Evolutionary conservation across 1,140 invertebrate genomes (phyloP), one percentile per base, ranked within the genome.

Genomic region (Polyergus mexicanus): DNA sequence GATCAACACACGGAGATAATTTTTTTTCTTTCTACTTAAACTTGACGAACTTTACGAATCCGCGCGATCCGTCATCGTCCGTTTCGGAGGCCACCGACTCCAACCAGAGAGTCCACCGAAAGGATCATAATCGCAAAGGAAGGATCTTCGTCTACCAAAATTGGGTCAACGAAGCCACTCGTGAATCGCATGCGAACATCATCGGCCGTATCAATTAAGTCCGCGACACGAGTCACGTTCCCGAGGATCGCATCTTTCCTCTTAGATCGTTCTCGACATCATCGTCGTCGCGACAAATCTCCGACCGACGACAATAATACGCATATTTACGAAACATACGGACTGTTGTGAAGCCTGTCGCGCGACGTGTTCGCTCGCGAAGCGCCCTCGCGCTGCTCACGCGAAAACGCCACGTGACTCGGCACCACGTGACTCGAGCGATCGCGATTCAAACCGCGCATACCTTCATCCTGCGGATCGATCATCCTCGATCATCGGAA

Each of bases 351-450:
- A 78, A 66, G 13, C 22, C 25, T 22, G 47, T 41, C 47, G 32
- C 78, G 44, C 75, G 76, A 86, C 56, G 78, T 84, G 51, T 63
- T 89, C 62, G 41, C 77, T 84, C 56, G 32, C 25, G 56, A 66
- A 71, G 65, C 87, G 78, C 65, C 83, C 69, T 78, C 89, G 65
- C 35, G 65, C 60, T 86, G 60, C 22, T 44, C 58, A 77, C 54
- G 77, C 38, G 22, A 65, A 90, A 89, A n/a, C 83, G 69, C 89
- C 89, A 91, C 84, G 89, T 91, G 89, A 91, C 83, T 87, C 54
- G 58, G 11, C 32, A 22, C 62, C 89, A 91, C 78, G 89, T 91
- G 89, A 91, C 58, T 54, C 54, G 78, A 28, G 44, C 25, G 56
- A 74, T 74, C 41, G 38, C 78, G 78, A 74, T 83, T 83, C 68